Evolutionary conservation across 1,140 invertebrate species (phyloP).

Genomic region (Microplitis mediator): DNA sequence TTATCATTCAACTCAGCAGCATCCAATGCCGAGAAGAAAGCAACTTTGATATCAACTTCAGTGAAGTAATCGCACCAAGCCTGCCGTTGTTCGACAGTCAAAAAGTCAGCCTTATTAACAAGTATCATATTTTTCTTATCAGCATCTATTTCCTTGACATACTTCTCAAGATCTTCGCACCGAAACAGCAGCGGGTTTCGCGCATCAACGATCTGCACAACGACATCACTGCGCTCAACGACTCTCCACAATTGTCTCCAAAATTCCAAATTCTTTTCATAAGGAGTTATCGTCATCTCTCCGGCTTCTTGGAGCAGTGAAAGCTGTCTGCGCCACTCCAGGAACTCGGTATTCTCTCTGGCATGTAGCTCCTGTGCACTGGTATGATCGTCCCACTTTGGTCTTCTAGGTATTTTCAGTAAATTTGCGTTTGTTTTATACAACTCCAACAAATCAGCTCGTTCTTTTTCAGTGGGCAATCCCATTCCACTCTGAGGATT

Average conservation of each 20-base stretch:
- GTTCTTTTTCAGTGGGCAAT: conserved; percentile 71
- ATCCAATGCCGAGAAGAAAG: conserved; percentile 84
- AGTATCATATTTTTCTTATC: conserved; percentile 85
- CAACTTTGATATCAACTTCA: conserved; percentile 68
- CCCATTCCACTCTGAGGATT: conserved; percentile 68
- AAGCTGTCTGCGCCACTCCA: conserved; percentile 86
- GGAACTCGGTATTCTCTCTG: conserved; percentile 81
- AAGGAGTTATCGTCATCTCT: conserved; percentile 88
- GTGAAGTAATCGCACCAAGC: conserved; percentile 90
- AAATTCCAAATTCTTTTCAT: conserved; percentile 97
- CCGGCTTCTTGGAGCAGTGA: conserved; percentile 81
- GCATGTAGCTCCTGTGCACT: conserved; percentile 78
- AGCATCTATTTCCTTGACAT: conserved; percentile 84
- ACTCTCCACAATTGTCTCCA: conserved; percentile 99
- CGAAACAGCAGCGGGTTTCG: conserved; percentile 94
- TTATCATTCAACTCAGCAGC: conserved; percentile 53
- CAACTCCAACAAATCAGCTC: conserved; percentile 63
- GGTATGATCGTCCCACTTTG: conserved; percentile 78
- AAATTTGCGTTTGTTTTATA: conserved; percentile 72
- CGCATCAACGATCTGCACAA: conserved; percentile 96
- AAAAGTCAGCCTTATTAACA: conserved; percentile 96
- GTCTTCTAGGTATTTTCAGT: conserved; percentile 83
- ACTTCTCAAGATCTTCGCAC: conserved; percentile 91
- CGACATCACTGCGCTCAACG: conserved; percentile 92
- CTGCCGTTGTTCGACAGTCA: conserved; percentile 80